Evolutionary conservation across 2,113 vertebrate species (phyloP).

Genomic region (Anser cygnoides): DNA sequence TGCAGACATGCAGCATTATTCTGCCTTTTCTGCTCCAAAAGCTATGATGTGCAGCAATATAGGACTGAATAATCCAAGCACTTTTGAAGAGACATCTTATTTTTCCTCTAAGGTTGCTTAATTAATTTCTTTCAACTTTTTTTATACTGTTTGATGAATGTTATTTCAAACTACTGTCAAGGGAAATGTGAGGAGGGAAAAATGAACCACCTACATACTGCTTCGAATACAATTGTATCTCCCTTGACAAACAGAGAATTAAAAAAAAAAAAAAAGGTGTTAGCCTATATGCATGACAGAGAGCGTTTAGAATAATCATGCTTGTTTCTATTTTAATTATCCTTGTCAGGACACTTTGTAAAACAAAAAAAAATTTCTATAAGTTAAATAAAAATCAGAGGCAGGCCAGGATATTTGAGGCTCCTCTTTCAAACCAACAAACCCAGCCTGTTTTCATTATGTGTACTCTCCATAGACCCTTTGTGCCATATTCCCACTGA

Average conservation of each 20-base stretch:
- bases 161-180: constrained; percentile 49
- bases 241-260: constrained; percentile 29
- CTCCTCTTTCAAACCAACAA: not conserved
- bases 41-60: not conserved
- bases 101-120: not conserved
- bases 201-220: constrained; percentile 29
- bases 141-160: constrained; percentile 15
- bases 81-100: not conserved
- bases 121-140: constrained; percentile 36
- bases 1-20: not conserved
- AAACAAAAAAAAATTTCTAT: not conserved
- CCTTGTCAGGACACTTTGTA: not conserved
- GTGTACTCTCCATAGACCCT: not conserved
- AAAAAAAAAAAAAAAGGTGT: not conserved
- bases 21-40: not conserved
- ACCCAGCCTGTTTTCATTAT: not conserved
- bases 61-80: not conserved
- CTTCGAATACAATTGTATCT: not conserved
- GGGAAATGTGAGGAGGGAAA: not conserved
- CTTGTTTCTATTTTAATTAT: not conserved
- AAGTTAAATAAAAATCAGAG: not conserved
- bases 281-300: constrained; percentile 15
- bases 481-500: rapidly evolving
- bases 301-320: not conserved
- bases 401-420: not conserved